phyloP scores from a whole-genome alignment of 2,113 vertebrate genomes.

The Tringa solitaria region DNA sequence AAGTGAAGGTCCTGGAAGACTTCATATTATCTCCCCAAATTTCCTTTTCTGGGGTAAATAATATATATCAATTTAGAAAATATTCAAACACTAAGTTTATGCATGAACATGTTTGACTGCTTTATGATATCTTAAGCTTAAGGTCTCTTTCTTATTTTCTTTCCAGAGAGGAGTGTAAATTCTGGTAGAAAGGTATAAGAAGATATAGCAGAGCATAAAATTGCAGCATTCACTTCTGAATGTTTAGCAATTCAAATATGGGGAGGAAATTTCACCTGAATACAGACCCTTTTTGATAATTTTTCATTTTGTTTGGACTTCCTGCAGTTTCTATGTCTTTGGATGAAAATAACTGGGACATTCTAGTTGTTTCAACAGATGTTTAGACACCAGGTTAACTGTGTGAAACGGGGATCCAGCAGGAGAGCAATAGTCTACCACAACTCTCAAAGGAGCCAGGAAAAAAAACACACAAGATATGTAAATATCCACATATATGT shows the following conservation, averaged over 20 bases:
- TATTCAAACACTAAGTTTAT: not conserved
- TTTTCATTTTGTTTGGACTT: not conserved
- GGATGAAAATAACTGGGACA: not conserved
- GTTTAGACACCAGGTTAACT: not conserved
- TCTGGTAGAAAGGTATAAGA: not conserved
- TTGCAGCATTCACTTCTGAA: not conserved
- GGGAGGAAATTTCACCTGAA: not conserved
- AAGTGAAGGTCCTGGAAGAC: not conserved
- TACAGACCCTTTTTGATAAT: not conserved
- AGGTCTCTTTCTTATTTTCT: not conserved
- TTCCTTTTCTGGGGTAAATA: not conserved
- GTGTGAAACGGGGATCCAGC: not conserved
- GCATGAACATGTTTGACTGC: fast-evolving
- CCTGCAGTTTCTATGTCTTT: not conserved
- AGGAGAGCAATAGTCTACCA: not conserved
- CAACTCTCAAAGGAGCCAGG: not conserved
- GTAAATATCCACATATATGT: fast-evolving
- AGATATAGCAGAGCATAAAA: not conserved
- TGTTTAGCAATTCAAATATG: not conserved
- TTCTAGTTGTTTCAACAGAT: fast-evolving
- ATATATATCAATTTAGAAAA: not conserved
- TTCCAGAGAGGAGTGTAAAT: not conserved
- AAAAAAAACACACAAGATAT: fast-evolving
- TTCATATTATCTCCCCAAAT: not conserved
- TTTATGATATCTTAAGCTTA: not conserved